Evolutionary conservation across 2,888 invertebrate species (phyloP).

Genomic region (Boloria euphrosyne): DNA sequence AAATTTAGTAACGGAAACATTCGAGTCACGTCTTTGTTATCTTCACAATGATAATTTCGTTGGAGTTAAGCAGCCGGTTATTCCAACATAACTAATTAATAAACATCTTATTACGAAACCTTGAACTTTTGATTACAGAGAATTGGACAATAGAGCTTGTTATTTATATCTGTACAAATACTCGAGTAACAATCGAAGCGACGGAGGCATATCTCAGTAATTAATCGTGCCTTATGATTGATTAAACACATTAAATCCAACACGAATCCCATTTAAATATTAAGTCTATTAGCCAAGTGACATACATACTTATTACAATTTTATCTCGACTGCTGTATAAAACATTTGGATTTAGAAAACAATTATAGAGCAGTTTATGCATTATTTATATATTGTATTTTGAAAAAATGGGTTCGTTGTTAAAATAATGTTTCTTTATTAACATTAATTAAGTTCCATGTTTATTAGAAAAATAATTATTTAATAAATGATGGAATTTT

Average conservation of each 20-base stretch:
- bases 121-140: slow-evolving; percentile 76
- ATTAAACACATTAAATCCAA: slow-evolving; percentile 78
- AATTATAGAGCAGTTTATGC: slow-evolving; percentile 69
- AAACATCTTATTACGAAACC: slow-evolving; percentile 71
- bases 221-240: slow-evolving; percentile 81
- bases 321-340: slow-evolving; percentile 76
- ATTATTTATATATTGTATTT: slow-evolving; percentile 58
- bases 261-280: slow-evolving; percentile 80
- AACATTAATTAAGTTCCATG: slow-evolving; percentile 11
- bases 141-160: slow-evolving; percentile 75
- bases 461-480: background rate
- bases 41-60: slow-evolving; percentile 58
- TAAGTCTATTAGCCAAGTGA: slow-evolving; percentile 76
- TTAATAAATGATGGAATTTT: background rate
- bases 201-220: slow-evolving; percentile 74
- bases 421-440: slow-evolving; percentile 12
- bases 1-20: slow-evolving; percentile 50
- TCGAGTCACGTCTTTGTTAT: slow-evolving; percentile 65
- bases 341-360: slow-evolving; percentile 72
- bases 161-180: slow-evolving; percentile 68
- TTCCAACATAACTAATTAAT: slow-evolving; percentile 75
- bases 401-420: slow-evolving; percentile 3
- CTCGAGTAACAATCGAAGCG: slow-evolving; percentile 59
- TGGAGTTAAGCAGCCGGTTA: slow-evolving; percentile 63
- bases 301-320: slow-evolving; percentile 76